phyloP scores from a whole-genome alignment of 2,888 invertebrate species.

The Caenorhabditis becei region DNA sequence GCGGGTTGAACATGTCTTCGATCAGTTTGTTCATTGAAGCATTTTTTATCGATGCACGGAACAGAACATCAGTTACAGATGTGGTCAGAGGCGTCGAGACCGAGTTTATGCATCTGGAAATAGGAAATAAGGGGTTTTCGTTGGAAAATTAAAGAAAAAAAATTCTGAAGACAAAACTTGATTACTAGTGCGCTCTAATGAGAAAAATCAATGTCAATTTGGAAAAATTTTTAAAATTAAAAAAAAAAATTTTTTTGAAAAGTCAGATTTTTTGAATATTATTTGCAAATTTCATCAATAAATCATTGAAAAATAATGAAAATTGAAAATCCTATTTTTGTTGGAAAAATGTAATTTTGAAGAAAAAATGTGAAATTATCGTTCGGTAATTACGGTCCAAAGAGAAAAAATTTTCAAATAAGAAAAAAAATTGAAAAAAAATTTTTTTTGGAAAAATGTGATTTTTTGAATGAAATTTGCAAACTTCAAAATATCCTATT shows the following conservation, averaged over 20 bases:
- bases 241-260: too few relatives aligned
- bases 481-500: too few relatives aligned
- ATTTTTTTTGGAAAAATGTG: background rate
- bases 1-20: constrained; percentile 64
- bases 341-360: background rate
- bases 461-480: too few relatives aligned
- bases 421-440: too few relatives aligned
- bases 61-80: constrained; percentile 66
- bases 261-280: too few relatives aligned
- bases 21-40: constrained; percentile 70
- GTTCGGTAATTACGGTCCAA: too few relatives aligned
- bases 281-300: background rate
- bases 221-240: too few relatives aligned
- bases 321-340: background rate
- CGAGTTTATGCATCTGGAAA: constrained; percentile 58
- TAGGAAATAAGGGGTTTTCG: too few relatives aligned
- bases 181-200: too few relatives aligned
- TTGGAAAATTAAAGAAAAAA: background rate
- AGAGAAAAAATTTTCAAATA: too few relatives aligned
- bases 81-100: constrained; percentile 28
- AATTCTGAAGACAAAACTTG: background rate
- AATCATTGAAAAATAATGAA: background rate
- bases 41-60: constrained; percentile 69
- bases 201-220: too few relatives aligned
- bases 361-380: too few relatives aligned